Conservation (phyloP, 2,888 invertebrate genomes). For the Oasisia sp. region DNA sequence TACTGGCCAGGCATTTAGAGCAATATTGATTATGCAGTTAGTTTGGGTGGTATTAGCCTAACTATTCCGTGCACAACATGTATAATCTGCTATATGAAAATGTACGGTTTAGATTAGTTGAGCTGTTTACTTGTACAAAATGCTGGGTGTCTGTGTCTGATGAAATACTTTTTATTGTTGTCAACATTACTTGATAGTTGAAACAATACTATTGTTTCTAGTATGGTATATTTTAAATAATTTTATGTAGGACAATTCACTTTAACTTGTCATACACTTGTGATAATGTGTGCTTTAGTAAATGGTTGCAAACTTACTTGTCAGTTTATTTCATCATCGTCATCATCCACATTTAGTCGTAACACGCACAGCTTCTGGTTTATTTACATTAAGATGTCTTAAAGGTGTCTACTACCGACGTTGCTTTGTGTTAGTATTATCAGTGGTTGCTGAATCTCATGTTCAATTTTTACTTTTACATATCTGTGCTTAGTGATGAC, state of each 20-base stretch:
- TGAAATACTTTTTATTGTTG: not conserved
- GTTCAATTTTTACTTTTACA: not conserved
- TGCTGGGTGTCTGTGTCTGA: not conserved
- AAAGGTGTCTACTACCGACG: not conserved
- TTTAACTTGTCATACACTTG: not conserved
- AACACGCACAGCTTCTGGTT: not conserved
- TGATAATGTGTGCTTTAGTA: not conserved
- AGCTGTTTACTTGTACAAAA: too few relatives aligned
- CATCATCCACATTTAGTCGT: not conserved
- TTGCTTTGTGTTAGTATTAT: not conserved
- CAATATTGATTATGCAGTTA: too few relatives aligned
- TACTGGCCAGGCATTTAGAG: not conserved
- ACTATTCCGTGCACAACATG: not conserved
- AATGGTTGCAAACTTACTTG: not conserved
- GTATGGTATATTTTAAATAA: not conserved
- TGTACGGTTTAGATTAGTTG: not conserved
- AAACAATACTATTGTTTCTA: not conserved
- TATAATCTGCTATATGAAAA: not conserved
- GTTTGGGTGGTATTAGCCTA: not conserved
- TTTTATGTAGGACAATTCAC: not conserved
- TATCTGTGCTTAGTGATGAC: too few relatives aligned
- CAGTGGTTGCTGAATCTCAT: not conserved
- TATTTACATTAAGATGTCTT: not conserved
- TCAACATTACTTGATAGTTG: not conserved
- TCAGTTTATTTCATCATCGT: not conserved